Conservation (phyloP, 2,113 vertebrate genomes). For the Microcebus lehilahytsara region DNA sequence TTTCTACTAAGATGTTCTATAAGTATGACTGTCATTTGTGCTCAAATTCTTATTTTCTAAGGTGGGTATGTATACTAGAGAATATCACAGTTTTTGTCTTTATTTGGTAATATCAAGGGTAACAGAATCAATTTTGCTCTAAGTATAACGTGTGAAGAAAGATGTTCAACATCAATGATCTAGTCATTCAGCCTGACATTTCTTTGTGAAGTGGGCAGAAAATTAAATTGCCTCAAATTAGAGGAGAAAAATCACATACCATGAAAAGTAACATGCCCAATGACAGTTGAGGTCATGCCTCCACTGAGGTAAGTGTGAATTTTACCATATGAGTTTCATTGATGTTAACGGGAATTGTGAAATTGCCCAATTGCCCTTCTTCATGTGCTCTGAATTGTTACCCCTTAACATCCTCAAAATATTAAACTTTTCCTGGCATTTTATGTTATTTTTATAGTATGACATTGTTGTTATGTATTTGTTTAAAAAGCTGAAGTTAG, state of each 20-base stretch:
- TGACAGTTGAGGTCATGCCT: slow-evolving; percentile 62
- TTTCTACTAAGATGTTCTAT: background rate
- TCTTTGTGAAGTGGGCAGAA: slow-evolving; percentile 76
- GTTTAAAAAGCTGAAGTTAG: background rate
- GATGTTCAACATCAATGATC: slow-evolving; percentile 57
- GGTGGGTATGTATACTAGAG: background rate
- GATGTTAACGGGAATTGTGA: slow-evolving; percentile 32
- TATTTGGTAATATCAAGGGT: slow-evolving; percentile 37
- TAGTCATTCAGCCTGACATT: slow-evolving; percentile 69
- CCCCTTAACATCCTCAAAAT: slow-evolving; percentile 42
- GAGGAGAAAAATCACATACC: slow-evolving; percentile 60
- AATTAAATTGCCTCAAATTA: slow-evolving; percentile 76
- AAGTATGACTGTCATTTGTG: background rate
- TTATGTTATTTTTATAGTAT: slow-evolving; percentile 32
- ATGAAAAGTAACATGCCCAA: slow-evolving; percentile 54
- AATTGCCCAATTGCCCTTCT: background rate
- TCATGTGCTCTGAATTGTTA: slow-evolving; percentile 24
- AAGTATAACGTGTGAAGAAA: slow-evolving; percentile 54
- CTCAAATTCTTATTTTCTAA: slow-evolving; percentile 46
- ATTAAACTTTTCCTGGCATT: slow-evolving; percentile 31
- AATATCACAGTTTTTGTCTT: background rate
- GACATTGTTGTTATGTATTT: background rate
- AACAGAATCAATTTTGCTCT: slow-evolving; percentile 57
- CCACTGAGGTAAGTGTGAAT: slow-evolving; percentile 35
- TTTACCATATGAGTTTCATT: slow-evolving; percentile 37